Evolutionary conservation across 2,113 vertebrate species (phyloP).

Genomic region (Noturus placidus): DNA sequence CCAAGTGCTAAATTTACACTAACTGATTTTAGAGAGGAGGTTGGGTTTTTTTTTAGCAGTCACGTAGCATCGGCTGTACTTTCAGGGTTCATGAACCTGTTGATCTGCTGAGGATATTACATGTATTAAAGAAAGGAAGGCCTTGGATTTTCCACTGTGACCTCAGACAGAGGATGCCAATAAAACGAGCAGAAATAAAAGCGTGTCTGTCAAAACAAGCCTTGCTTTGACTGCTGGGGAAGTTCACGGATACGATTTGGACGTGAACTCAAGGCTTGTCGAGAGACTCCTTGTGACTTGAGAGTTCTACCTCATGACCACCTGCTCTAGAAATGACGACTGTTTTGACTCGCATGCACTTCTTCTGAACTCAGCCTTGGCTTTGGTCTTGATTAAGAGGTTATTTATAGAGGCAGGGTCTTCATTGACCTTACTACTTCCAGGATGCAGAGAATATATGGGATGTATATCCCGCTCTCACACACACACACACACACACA

Average conservation of each 20-base stretch:
- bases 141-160: neutral
- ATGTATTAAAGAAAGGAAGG: conserved; percentile 27
- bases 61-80: conserved; percentile 28
- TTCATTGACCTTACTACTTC: conserved; percentile 29
- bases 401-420: conserved; percentile 54
- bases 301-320: conserved; percentile 43
- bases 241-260: neutral
- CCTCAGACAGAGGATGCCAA: conserved; percentile 31
- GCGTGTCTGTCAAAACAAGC: conserved; percentile 32
- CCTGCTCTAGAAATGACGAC: conserved; percentile 50
- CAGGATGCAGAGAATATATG: conserved; percentile 20
- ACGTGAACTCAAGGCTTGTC: conserved; percentile 25
- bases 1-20: conserved; percentile 4
- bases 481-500: neutral
- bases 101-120: conserved; percentile 33
- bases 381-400: conserved; percentile 6
- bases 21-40: neutral
- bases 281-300: conserved; percentile 12
- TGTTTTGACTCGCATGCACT: conserved; percentile 64
- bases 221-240: conserved; percentile 1
- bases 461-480: neutral
- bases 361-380: conserved; percentile 41
- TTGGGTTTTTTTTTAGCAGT: neutral
- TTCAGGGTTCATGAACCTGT: conserved; percentile 31
- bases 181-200: conserved; percentile 36